These are phyloP conservation scores for Callipepla californica DNA, from an alignment of 2,113 vertebrate species.

Conservation along the genomic window DNA sequence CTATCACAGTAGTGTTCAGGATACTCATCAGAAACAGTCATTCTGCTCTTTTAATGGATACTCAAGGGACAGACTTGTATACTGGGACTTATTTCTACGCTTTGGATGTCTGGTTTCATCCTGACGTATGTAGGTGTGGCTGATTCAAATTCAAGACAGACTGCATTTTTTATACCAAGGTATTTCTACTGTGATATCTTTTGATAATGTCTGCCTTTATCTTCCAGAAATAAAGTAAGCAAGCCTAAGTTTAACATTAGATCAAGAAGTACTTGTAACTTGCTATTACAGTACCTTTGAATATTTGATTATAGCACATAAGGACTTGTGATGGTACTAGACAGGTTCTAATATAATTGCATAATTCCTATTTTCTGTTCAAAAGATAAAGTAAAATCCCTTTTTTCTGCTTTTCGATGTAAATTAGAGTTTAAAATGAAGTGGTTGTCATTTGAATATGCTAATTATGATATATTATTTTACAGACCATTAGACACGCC, in stretches of 20 bases:
- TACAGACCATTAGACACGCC: constrained; percentile 48
- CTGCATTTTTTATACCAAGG: background rate
- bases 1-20: background rate
- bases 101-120: background rate
- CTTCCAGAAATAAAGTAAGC: background rate
- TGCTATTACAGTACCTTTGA: background rate
- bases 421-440: constrained; percentile 46
- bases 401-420: constrained; percentile 9
- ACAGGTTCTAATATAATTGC: background rate
- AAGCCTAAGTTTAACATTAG: background rate
- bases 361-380: background rate
- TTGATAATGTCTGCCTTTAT: background rate
- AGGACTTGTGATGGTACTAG: background rate
- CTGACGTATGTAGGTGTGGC: background rate
- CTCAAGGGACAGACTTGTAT: background rate
- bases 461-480: constrained; percentile 44
- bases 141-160: background rate
- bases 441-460: constrained; percentile 49
- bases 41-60: background rate
- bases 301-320: background rate
- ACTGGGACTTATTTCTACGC: background rate
- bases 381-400: constrained; percentile 5
- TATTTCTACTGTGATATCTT: background rate
- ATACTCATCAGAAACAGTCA: background rate
- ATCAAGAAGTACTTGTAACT: background rate